Evolutionary conservation across 2,113 vertebrate species (phyloP).

Genomic region (Nannobrachium achirus): DNA sequence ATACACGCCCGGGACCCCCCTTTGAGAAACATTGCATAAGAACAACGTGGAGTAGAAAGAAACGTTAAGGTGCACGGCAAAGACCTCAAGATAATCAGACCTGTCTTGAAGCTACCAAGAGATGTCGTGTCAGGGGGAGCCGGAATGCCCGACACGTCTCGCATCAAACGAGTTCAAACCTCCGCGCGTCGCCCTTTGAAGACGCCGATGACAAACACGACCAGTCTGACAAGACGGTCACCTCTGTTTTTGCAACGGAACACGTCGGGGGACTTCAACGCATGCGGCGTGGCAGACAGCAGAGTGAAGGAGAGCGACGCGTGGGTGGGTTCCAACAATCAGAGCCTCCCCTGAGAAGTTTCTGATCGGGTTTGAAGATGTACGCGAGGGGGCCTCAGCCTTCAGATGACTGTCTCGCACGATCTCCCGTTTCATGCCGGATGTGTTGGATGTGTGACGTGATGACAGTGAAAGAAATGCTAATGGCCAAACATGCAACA

Average conservation of each 20-base stretch:
- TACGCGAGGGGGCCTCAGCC: neutral
- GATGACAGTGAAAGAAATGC: neutral
- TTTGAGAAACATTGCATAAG: no score
- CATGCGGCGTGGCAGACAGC: neutral
- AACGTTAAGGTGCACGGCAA: neutral
- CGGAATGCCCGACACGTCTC: neutral
- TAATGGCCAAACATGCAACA: neutral
- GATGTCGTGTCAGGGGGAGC: slow-evolving; percentile 2
- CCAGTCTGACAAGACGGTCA: slow-evolving; percentile 23
- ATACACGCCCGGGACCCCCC: no score
- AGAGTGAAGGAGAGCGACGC: slow-evolving; percentile 8
- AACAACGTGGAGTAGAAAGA: no score
- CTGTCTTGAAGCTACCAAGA: slow-evolving; percentile 21
- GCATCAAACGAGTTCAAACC: neutral
- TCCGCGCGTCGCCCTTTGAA: neutral
- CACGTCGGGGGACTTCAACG: neutral
- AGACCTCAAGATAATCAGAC: slow-evolving; percentile 15
- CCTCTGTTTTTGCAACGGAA: slow-evolving; percentile 12
- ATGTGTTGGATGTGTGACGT: neutral
- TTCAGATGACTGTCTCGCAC: neutral
- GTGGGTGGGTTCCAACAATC: neutral
- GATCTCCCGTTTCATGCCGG: neutral
- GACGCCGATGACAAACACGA: slow-evolving; percentile 4
- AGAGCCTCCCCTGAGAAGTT: slow-evolving; percentile 9
- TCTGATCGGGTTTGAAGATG: slow-evolving; percentile 6